phyloP scores from a whole-genome alignment of 2,113 vertebrate species.

The Clarias macrocephalus region DNA sequence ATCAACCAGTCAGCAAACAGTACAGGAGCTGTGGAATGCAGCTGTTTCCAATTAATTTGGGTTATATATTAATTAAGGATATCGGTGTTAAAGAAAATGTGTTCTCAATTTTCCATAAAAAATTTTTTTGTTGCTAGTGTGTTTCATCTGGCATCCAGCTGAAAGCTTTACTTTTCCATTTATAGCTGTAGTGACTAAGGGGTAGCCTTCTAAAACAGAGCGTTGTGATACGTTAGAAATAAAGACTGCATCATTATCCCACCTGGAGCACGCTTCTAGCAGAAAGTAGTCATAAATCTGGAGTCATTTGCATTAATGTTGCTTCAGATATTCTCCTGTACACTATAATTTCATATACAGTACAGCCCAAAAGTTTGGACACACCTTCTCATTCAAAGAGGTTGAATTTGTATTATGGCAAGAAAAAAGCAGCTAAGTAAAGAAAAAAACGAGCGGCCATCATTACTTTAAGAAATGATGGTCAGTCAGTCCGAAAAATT shows the following conservation, averaged over 20 bases:
- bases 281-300: not conserved
- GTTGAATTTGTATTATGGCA: too few relatives aligned
- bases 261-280: too few relatives aligned
- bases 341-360: not conserved
- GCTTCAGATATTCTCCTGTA: not conserved
- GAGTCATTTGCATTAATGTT: not conserved
- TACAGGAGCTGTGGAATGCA: conserved; percentile 43
- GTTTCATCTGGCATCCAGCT: conserved; percentile 56
- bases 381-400: too few relatives aligned
- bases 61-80: conserved; percentile 58
- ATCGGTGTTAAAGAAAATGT: conserved; percentile 58
- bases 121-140: conserved; percentile 46
- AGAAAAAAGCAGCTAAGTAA: too few relatives aligned
- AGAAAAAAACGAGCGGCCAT: too few relatives aligned
- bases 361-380: too few relatives aligned
- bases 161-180: conserved; percentile 44
- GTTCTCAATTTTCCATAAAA: conserved; percentile 61
- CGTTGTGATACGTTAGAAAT: not conserved
- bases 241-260: not conserved
- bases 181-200: not conserved
- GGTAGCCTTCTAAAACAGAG: not conserved
- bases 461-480: too few relatives aligned
- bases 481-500: too few relatives aligned
- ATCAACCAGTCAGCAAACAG: conserved; percentile 34
- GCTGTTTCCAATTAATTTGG: conserved; percentile 49